Evolutionary conservation across 2,888 invertebrate species (phyloP).

Genomic region (Drosophila yooni): DNA sequence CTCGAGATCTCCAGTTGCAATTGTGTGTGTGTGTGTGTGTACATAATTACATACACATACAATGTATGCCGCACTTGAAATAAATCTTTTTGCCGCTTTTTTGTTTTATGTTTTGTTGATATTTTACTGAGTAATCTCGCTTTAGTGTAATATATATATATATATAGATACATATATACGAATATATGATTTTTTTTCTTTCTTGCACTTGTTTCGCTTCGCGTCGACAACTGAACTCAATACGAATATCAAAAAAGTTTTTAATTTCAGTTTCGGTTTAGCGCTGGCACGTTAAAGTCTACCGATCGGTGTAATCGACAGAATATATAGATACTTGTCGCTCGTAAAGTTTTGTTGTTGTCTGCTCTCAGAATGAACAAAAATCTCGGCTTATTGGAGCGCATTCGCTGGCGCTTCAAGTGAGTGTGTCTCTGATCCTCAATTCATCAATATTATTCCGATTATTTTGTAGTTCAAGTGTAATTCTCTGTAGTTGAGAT

Average conservation of each 20-base stretch:
- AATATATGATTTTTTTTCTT: constrained; percentile 6
- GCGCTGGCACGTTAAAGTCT: constrained; percentile 68
- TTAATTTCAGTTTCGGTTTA: constrained; percentile 76
- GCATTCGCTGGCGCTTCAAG: constrained; percentile 81
- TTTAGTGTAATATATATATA: constrained; percentile 35
- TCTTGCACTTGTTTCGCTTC: constrained; percentile 47
- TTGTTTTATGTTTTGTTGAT: constrained; percentile 47
- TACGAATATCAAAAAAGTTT: constrained; percentile 55
- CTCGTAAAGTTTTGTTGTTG: constrained; percentile 10
- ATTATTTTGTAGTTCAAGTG: constrained; percentile 5
- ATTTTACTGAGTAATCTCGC: constrained; percentile 54
- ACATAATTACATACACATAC: not conserved
- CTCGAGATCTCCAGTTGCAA: constrained; percentile 9
- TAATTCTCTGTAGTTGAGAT: constrained; percentile 1
- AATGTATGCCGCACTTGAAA: constrained; percentile 65
- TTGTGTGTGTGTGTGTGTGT: not conserved
- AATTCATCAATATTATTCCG: constrained; percentile 35
- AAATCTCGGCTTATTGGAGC: constrained; percentile 76
- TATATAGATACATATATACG: too few species aligned
- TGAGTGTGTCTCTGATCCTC: constrained; percentile 64
- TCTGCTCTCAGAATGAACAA: constrained; percentile 69
- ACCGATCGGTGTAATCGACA: constrained; percentile 43
- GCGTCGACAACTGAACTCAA: constrained; percentile 51
- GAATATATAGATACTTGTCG: not conserved
- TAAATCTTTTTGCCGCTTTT: constrained; percentile 27